Percentiles rank a stretch among this genome's conserved stretches.
These are phyloP conservation scores for Hylaea fasciaria DNA, from an alignment of 2,888 invertebrate genomes.

Conservation along the genomic window DNA sequence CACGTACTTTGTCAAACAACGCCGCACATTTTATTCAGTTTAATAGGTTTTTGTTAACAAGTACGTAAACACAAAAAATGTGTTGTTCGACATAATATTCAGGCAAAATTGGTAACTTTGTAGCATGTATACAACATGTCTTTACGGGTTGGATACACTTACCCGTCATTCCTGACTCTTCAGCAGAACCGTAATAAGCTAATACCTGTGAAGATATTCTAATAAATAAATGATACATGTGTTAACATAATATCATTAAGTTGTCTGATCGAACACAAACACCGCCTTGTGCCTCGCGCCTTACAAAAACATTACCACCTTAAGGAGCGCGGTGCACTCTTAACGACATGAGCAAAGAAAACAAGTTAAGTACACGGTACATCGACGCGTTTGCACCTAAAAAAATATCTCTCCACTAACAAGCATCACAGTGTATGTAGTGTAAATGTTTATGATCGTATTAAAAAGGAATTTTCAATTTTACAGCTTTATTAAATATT, in stretches of 20 bases:
- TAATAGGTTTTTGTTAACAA: too few relatives aligned
- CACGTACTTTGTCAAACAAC: too few relatives aligned
- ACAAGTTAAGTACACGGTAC: constrained; percentile 43
- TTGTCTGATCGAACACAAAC: constrained; percentile 69
- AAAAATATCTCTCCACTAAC: constrained; percentile 48
- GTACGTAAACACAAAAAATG: too few relatives aligned
- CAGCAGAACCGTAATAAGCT: too few relatives aligned
- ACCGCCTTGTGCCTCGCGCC: constrained; percentile 55
- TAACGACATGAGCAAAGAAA: constrained; percentile 59
- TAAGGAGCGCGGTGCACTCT: constrained; percentile 52
- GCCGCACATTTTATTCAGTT: too few relatives aligned
- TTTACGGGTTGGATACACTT: too few relatives aligned
- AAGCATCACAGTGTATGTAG: constrained; percentile 35
- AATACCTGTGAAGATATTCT: too few relatives aligned
- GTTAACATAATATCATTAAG: constrained; percentile 24
- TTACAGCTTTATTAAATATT: constrained; percentile 24
- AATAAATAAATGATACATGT: too few relatives aligned
- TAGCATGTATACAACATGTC: not conserved
- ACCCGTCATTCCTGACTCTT: too few relatives aligned
- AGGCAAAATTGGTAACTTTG: too few relatives aligned
- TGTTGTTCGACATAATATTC: too few relatives aligned
- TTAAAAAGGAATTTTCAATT: constrained; percentile 20
- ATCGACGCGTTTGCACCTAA: constrained; percentile 48
- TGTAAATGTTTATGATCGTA: constrained; percentile 29
- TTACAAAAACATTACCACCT: constrained; percentile 62